phyloP scores from a whole-genome alignment of 1,140 invertebrate genomes.

The Heterodera carotae region DNA sequence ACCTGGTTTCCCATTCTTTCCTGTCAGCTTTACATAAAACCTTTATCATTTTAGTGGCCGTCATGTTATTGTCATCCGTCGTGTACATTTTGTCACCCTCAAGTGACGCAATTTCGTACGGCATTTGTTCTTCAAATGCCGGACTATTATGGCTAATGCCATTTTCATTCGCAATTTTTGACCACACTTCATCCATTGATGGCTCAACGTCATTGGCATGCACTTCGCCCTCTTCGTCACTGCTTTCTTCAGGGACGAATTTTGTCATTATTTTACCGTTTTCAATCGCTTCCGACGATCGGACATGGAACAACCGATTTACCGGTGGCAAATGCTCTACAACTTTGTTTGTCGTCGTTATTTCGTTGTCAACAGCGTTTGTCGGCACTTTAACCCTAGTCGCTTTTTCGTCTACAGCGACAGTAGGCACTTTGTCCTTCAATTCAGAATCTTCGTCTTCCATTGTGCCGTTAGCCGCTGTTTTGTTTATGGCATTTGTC shows the following conservation, averaged over 20 bases:
- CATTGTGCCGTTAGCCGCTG: no score
- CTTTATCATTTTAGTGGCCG: not conserved
- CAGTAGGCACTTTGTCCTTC: no score
- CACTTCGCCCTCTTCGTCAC: not conserved
- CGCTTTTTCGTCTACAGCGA: no score
- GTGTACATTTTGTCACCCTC: not conserved
- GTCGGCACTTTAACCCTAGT: no score
- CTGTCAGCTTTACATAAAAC: not conserved
- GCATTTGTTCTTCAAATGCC: not conserved
- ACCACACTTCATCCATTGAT: not conserved
- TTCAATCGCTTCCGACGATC: not conserved
- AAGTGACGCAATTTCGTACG: not conserved
- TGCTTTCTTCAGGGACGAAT: not conserved
- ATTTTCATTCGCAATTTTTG: not conserved
- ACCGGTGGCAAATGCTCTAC: not conserved
- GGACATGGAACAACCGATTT: no score
- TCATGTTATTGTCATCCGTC: not conserved
- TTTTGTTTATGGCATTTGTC: no score
- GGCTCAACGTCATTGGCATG: not conserved
- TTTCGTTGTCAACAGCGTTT: not conserved
- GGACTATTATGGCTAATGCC: no score
- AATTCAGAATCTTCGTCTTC: no score
- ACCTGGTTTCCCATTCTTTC: not conserved
- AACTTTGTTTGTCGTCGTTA: not conserved
- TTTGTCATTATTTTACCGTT: not conserved